These are phyloP conservation scores for Acanthurus lineatus DNA, from an alignment of 2,797 vertebrate species.

Conservation along the genomic window DNA sequence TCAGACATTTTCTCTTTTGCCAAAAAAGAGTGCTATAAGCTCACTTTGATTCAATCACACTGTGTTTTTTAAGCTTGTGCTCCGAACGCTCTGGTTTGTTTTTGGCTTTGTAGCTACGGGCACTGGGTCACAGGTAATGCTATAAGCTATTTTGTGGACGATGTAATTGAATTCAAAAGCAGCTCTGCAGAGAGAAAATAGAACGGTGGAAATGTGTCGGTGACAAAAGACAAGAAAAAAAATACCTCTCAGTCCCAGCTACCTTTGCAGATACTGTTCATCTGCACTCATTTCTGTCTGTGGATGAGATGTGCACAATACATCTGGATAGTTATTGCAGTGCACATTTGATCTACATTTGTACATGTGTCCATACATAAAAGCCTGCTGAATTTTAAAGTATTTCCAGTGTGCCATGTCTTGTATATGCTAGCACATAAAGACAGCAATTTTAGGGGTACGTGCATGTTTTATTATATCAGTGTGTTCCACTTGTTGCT, in stretches of 20 bases:
- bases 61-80: background rate
- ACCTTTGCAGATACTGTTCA: background rate
- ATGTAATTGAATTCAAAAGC: slow-evolving; percentile 18
- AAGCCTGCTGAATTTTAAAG: too few species aligned
- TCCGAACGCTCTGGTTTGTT: background rate
- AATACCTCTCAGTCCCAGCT: slow-evolving; percentile 8
- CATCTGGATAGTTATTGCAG: background rate
- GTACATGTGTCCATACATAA: background rate
- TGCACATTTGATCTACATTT: background rate
- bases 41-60: background rate
- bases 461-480: background rate
- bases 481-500: background rate
- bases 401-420: too few species aligned
- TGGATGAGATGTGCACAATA: background rate
- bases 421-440: background rate
- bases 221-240: slow-evolving; percentile 19
- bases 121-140: slow-evolving; percentile 35
- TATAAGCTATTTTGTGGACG: background rate
- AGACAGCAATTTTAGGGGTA: background rate
- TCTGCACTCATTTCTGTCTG: background rate
- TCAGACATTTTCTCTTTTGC: too few species aligned
- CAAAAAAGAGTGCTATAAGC: background rate
- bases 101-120: slow-evolving; percentile 16
- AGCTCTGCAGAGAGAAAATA: slow-evolving; percentile 11
- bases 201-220: background rate